Conservation (phyloP, 2,888 invertebrate genomes). For the Drosophila basisetae region DNA sequence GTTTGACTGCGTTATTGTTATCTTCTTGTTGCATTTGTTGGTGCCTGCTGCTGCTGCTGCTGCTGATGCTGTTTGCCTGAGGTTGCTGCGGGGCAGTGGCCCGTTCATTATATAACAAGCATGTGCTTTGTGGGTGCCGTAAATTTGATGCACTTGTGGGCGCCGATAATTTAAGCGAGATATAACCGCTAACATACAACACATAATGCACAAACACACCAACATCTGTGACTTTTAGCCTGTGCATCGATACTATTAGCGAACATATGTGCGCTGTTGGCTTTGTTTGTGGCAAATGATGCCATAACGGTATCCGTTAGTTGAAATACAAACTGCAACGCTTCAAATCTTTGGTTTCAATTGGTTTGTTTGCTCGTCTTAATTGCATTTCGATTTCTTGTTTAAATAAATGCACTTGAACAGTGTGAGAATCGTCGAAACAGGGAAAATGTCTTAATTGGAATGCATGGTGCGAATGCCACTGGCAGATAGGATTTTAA, state of each 20-base stretch:
- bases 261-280: conserved; percentile 31
- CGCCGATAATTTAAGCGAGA: conserved; percentile 71
- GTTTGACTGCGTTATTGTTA: conserved; percentile 64
- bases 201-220: conserved; percentile 15
- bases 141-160: conserved; percentile 77
- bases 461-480: conserved; percentile 23
- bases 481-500: conserved; percentile 5
- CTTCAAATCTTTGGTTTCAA: conserved; percentile 1
- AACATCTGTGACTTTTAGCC: conserved; percentile 61
- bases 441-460: conserved; percentile 33
- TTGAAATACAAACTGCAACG: conserved; percentile 38
- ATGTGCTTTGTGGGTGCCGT: conserved; percentile 58
- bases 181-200: conserved; percentile 38
- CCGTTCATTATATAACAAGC: conserved; percentile 34
- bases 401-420: conserved; percentile 64
- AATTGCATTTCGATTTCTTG: conserved; percentile 70
- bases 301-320: conserved; percentile 60
- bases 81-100: conserved; percentile 35
- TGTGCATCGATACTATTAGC: conserved; percentile 4
- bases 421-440: conserved; percentile 7
- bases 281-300: conserved; percentile 56
- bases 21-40: conserved; percentile 47
- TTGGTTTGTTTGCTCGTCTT: conserved; percentile 54
- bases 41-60: background rate
- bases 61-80: background rate